A percentile compares a stretch with the other conserved stretches of the same genome.
These are phyloP conservation scores for Corbicula japonica DNA, from an alignment of 2,888 invertebrate genomes.

Conservation along the genomic window DNA sequence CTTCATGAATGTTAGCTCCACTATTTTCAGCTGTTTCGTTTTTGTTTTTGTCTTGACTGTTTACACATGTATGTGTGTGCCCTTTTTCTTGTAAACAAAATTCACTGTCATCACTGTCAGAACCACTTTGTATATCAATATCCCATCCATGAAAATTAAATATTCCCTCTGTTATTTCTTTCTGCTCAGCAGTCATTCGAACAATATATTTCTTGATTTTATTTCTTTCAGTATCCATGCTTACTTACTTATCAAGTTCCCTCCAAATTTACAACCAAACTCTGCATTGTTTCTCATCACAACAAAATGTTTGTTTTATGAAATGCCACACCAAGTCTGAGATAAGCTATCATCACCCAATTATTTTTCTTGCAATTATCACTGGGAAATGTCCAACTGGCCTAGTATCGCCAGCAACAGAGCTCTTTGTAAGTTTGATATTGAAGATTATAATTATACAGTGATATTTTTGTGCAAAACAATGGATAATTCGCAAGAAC, in stretches of 20 bases:
- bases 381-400: too few relatives aligned
- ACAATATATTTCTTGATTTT: constrained; percentile 1
- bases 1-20: neutral
- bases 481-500: neutral
- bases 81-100: neutral
- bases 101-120: neutral
- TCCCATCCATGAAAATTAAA: neutral
- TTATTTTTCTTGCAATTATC: too few relatives aligned
- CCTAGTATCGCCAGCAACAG: neutral
- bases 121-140: neutral
- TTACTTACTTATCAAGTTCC: too few relatives aligned
- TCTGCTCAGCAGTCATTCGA: neutral
- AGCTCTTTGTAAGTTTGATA: neutral
- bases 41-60: neutral
- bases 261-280: neutral
- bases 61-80: neutral
- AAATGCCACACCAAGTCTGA: too few relatives aligned
- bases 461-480: neutral
- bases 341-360: too few relatives aligned
- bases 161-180: neutral
- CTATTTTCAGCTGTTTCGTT: neutral
- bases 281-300: neutral
- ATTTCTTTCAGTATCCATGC: too few relatives aligned
- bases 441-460: neutral
- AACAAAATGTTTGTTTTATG: neutral